Conservation (phyloP, 2,113 vertebrate genomes). For the Prionailurus viverrinus region DNA sequence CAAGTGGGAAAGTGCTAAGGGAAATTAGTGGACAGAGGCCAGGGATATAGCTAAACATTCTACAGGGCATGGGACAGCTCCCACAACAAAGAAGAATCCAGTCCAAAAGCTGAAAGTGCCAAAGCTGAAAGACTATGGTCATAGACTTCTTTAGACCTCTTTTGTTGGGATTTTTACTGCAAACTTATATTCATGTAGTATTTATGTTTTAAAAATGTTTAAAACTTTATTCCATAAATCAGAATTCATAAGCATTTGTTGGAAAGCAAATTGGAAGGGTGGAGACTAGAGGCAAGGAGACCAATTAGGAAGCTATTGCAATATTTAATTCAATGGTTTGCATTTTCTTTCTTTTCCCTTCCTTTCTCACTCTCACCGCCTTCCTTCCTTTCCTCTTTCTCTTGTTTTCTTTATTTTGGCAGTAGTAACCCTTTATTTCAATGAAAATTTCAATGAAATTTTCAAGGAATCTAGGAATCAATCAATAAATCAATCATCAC, state of each 20-base stretch:
- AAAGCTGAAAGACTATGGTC: neutral
- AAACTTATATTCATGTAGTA: neutral
- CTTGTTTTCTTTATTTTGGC: neutral
- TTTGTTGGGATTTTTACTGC: neutral
- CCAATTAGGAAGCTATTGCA: neutral
- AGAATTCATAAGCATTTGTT: neutral
- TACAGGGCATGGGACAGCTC: neutral
- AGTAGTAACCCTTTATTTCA: neutral
- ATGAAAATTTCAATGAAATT: neutral
- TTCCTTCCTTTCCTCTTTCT: neutral
- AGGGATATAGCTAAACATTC: neutral
- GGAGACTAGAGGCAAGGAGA: neutral
- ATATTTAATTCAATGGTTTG: neutral
- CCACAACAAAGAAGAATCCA: neutral
- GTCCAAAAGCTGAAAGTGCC: neutral
- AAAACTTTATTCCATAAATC: neutral
- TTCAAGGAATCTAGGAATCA: neutral
- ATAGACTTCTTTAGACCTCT: neutral
- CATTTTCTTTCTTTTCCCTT: neutral
- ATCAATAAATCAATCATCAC: neutral
- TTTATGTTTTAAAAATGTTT: slow-evolving; percentile 17
- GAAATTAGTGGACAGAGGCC: neutral
- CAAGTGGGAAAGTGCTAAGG: neutral
- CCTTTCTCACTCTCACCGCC: too few relatives aligned
- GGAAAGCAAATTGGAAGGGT: neutral